These are phyloP conservation scores for Hyperoodon ampullatus DNA, from an alignment of 2,113 vertebrate species.

Conservation along the genomic window DNA sequence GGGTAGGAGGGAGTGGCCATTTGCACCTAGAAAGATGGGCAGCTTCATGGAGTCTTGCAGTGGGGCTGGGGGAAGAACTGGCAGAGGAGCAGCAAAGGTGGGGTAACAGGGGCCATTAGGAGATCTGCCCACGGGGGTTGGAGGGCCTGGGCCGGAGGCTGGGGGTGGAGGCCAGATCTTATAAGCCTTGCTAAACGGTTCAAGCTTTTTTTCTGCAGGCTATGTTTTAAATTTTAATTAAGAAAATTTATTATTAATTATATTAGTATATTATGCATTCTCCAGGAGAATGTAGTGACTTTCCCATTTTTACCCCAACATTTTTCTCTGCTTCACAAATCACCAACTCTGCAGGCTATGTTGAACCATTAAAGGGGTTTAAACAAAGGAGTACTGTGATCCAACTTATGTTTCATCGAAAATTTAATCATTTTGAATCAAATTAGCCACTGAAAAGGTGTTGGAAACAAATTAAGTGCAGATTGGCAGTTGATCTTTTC, in stretches of 20 bases:
- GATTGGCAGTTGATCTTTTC: conserved; percentile 41
- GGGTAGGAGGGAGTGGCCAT: background rate
- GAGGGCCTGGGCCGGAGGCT: background rate
- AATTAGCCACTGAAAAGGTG: conserved; percentile 42
- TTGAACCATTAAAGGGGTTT: background rate
- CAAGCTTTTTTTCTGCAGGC: background rate
- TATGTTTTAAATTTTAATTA: background rate
- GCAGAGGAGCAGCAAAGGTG: background rate
- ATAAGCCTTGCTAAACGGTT: background rate
- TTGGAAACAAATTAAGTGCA: conserved; percentile 16
- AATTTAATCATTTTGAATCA: conserved; percentile 12
- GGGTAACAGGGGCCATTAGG: background rate
- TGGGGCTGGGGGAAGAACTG: background rate
- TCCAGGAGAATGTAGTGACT: background rate
- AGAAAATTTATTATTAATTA: background rate
- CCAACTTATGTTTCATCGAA: background rate
- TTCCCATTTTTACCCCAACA: background rate
- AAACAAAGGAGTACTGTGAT: conserved; percentile 50
- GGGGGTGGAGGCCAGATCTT: background rate
- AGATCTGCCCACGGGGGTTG: background rate
- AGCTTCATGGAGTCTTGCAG: background rate
- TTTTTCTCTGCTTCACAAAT: conserved; percentile 7
- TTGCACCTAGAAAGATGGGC: background rate
- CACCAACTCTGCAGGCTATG: background rate
- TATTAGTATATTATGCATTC: background rate